phyloP scores from a whole-genome alignment of 2,113 vertebrate species.

The Callocephalon fimbriatum region DNA sequence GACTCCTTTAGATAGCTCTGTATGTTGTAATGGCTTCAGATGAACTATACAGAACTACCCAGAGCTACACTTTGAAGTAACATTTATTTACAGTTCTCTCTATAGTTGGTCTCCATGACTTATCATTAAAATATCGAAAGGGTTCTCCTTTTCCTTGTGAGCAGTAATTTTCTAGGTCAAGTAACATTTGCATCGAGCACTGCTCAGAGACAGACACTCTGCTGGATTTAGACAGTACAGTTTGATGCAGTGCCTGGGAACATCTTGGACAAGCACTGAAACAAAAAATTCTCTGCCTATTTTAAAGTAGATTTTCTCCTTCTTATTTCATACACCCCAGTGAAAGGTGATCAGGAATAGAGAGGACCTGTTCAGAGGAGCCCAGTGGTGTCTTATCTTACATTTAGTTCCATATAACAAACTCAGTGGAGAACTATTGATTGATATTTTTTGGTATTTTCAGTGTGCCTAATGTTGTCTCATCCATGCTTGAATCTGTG shows the following conservation, averaged over 20 bases:
- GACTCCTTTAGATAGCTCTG: neutral
- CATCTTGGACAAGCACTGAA: neutral
- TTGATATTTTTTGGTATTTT: neutral
- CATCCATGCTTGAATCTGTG: neutral
- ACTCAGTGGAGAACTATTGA: neutral
- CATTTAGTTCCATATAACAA: neutral
- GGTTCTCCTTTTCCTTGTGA: slow-evolving; percentile 26
- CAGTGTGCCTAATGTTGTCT: neutral
- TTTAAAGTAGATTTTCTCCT: neutral
- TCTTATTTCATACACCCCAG: neutral
- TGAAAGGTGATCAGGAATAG: neutral
- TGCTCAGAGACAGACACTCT: neutral
- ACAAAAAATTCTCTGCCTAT: neutral
- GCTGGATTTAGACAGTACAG: neutral
- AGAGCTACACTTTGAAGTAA: slow-evolving; percentile 54
- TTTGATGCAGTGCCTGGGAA: neutral
- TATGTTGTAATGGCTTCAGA: neutral
- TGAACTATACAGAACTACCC: slow-evolving; percentile 24
- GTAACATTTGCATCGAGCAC: slow-evolving; percentile 29
- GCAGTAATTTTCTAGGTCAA: slow-evolving; percentile 60
- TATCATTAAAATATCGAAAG: slow-evolving; percentile 23
- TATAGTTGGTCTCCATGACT: slow-evolving; percentile 46
- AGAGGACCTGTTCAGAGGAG: neutral
- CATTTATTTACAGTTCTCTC: slow-evolving; percentile 58
- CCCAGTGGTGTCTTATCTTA: neutral